Evolutionary conservation across 2,797 vertebrate species (phyloP), one percentile per base, ranked within the genome.

Genomic region (Gallinago stenura): DNA sequence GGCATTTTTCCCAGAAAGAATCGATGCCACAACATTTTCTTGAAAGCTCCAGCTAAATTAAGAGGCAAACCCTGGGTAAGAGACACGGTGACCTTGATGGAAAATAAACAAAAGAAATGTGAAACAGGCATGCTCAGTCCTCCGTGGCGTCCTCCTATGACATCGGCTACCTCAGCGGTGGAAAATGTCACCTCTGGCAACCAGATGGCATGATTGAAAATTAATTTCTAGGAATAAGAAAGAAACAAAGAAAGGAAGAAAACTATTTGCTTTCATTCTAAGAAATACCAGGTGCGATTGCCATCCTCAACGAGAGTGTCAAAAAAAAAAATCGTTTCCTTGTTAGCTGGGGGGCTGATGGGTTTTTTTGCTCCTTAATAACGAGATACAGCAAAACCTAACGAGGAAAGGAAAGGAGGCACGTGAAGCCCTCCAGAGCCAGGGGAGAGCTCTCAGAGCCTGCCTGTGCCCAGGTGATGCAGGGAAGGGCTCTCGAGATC

Each of bases 221-320:
- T 54, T 66, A 30, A 48, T 70, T 95, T 95, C 87, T 81, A 93
- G 85, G 91, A 86, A 95, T 80, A 73, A 58, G n/a, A 30, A 79
- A 80, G n/a, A 83, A 70, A 69, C 26, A 24, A 85, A 61, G 20
- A 43, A 35, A 57, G 33, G 21, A 51, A 61, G 14, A 25, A 72
- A 60, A 77, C 19, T 1, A 45, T n/a, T 87, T 19, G 12, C 39
- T 87, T 83, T 89, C 15, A 22, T 91, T 95, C 89, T 66, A 48
- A 68, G 78, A 80, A 92, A 64, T 28, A 53, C 35, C 81, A 70
- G 21, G 9, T 73, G 54, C 22, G 8, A 46, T 51, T 48, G 35
- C 75, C 0, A 0, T 60, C 51, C 68, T 87, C 35, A 3, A 71
- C 70, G 73, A 62, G 46, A 31, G 45, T 1, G 19, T 1, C 1